These are phyloP conservation scores for Eueides isabella DNA, from an alignment of 1,140 invertebrate species.

Conservation along the genomic window DNA sequence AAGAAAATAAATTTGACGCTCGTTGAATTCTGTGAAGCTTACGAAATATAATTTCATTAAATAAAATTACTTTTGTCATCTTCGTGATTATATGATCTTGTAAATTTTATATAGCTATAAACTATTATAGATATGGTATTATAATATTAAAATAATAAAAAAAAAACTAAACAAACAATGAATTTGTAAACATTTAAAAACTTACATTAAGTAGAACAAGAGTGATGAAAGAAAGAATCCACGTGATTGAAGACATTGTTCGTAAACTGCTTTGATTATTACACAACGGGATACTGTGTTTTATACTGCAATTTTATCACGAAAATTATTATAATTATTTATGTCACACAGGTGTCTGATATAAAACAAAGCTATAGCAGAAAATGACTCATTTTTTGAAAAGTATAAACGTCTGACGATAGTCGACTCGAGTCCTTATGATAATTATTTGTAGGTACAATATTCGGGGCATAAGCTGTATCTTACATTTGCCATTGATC, in stretches of 20 bases:
- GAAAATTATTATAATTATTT: conserved; percentile 33
- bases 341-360: conserved; percentile 45
- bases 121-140: neutral
- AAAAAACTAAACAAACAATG: too few species aligned
- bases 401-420: conserved; percentile 13
- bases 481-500: too few species aligned
- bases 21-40: conserved; percentile 22
- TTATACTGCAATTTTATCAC: conserved; percentile 48
- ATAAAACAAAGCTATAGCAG: conserved; percentile 44
- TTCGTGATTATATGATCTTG: neutral
- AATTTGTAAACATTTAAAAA: neutral
- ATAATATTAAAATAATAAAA: neutral
- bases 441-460: neutral
- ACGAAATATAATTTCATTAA: conserved; percentile 24
- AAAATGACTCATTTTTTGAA: conserved; percentile 38
- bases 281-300: conserved; percentile 34
- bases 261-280: conserved; percentile 32
- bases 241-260: conserved; percentile 52
- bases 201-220: conserved; percentile 55
- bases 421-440: neutral
- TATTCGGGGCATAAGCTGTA: too few species aligned
- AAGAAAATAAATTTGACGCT: conserved; percentile 33
- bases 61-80: conserved; percentile 10
- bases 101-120: too few species aligned
- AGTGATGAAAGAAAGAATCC: conserved; percentile 51